phyloP scores from a whole-genome alignment of 92 coral and sea anemone genomes.

The Paramuricea clavata region DNA sequence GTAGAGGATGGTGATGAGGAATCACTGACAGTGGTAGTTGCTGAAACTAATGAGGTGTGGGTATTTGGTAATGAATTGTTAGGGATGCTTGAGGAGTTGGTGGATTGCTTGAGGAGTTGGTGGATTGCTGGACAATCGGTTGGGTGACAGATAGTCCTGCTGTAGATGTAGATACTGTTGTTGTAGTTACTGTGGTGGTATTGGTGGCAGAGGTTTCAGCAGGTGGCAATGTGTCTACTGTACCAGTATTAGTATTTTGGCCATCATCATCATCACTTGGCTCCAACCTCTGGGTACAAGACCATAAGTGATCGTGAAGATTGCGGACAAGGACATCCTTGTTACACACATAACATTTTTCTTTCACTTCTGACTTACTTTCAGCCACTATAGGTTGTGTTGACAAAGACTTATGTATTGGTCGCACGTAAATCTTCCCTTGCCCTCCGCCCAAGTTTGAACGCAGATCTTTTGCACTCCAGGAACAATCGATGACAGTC shows the following conservation, averaged over 20 bases:
- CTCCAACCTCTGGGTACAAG: slow-evolving; percentile 2
- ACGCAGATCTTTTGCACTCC: slow-evolving; percentile 45
- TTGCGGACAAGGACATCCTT: slow-evolving; percentile 2
- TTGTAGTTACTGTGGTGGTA: background rate
- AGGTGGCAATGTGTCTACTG: too few relatives aligned
- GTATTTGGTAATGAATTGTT: background rate
- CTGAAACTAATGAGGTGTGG: background rate
- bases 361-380: slow-evolving; percentile 32
- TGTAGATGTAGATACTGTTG: background rate
- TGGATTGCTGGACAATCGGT: background rate
- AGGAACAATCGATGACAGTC: slow-evolving; percentile 8
- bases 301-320: slow-evolving; percentile 13
- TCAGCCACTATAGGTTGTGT: slow-evolving; percentile 11
- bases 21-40: background rate
- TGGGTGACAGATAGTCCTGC: background rate
- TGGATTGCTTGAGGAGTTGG: background rate
- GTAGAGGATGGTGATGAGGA: background rate
- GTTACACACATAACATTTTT: background rate
- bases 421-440: slow-evolving; percentile 40
- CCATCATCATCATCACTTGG: slow-evolving; percentile 5
- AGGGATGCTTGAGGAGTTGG: too few relatives aligned
- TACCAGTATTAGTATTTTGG: background rate
- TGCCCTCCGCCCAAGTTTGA: slow-evolving; percentile 47
- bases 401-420: slow-evolving; percentile 43
- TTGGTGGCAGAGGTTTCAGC: background rate